These are phyloP conservation scores for Polydesmus complanatus DNA, from an alignment of 2,888 invertebrate species.

Conservation along the genomic window DNA sequence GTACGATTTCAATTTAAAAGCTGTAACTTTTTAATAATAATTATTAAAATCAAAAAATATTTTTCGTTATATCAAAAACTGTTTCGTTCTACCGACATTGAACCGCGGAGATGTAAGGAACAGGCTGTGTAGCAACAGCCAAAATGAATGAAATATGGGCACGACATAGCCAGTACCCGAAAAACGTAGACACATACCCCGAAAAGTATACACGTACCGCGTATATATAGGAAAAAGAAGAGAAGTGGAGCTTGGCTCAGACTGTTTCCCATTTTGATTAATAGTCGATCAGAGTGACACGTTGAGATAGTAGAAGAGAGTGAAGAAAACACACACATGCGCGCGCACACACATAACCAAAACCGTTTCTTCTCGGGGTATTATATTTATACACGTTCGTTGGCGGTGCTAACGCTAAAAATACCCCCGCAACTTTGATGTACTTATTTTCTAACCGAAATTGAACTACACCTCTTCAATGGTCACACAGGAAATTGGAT, in stretches of 20 bases:
- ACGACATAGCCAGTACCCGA: too few species aligned
- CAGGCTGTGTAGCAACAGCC: not conserved
- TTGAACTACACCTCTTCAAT: not conserved
- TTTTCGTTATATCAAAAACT: too few species aligned
- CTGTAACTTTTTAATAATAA: too few species aligned
- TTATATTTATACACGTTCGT: too few species aligned
- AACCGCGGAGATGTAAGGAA: too few species aligned
- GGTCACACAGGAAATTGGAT: not conserved
- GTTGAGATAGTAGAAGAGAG: not conserved
- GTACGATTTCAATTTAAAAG: too few species aligned
- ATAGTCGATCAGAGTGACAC: constrained; percentile 11
- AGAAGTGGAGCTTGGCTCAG: not conserved
- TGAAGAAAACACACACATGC: not conserved
- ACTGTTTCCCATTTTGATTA: constrained; percentile 9
- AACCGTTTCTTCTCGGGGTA: too few species aligned
- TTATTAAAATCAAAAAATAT: too few species aligned
- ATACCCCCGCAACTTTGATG: not conserved
- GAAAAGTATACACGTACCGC: not conserved
- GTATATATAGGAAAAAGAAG: not conserved
- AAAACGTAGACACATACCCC: too few species aligned
- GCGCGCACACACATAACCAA: not conserved
- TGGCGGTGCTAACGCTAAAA: too few species aligned
- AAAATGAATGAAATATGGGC: not conserved
- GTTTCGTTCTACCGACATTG: too few species aligned
- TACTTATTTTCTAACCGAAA: not conserved